Conservation (phyloP, 1,140 invertebrate genomes). For the Zaprionus ornatus region DNA sequence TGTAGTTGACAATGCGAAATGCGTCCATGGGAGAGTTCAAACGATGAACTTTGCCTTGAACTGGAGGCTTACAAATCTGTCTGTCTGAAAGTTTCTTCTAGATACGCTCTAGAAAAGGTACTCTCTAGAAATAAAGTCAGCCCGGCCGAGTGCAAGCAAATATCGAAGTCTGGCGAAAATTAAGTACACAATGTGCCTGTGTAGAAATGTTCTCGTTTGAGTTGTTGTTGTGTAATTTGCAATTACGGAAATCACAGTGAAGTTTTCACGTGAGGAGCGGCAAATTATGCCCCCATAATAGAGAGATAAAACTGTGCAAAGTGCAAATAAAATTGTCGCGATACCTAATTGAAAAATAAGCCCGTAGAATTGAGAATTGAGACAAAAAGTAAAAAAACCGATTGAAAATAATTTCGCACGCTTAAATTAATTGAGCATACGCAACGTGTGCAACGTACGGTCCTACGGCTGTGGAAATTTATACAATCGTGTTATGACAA, state of each 20-base stretch:
- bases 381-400: not conserved
- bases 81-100: not conserved
- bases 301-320: constrained; percentile 35
- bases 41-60: constrained; percentile 10
- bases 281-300: constrained; percentile 1
- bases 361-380: constrained; percentile 11
- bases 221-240: constrained; percentile 34
- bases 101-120: not conserved
- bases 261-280: constrained; percentile 33
- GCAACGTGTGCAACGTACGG: constrained; percentile 21
- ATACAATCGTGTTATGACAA: constrained; percentile 18
- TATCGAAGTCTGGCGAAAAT: constrained; percentile 10
- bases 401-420: constrained; percentile 21
- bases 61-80: not conserved
- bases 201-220: not conserved
- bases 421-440: constrained; percentile 43
- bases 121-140: not conserved
- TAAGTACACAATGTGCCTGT: not conserved
- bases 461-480: not conserved
- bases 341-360: constrained; percentile 46
- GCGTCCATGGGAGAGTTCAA: constrained; percentile 33
- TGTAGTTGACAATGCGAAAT: constrained; percentile 28
- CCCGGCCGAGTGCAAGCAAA: not conserved
- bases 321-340: constrained; percentile 39
- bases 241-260: constrained; percentile 42